Base-by-base conservation (phyloP, 2,888 invertebrate genomes). In the Parnassius orleans region DNA sequence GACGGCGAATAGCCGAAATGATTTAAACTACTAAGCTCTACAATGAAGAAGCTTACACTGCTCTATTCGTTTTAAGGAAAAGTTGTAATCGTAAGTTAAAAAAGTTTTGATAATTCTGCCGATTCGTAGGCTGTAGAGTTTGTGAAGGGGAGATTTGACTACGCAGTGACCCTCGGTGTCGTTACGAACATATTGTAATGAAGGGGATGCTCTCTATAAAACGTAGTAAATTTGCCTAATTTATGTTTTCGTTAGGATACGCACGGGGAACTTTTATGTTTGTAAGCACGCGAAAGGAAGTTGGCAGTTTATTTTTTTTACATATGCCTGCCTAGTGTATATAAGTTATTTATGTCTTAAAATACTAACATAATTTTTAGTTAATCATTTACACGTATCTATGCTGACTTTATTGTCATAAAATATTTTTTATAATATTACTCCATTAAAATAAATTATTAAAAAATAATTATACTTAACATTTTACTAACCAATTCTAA, bases 181-280 rank as follows among this genome's bases (percentile, higher is more conserved):
- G 82, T 86, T 87, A 84, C 82, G 76, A 82, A 86, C 90, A 90
- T 90, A 90, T 87, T 89, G 90, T 86, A 84, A 83, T 79, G 79
- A 86, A 87, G 91, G 87, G 90, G 90, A 90, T 88, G 84, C 79
- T 87, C 84, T 86, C 80, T 84, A 84, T 86, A 86, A 80, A 80
- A 75, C 75, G 78, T 73, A 80, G 77, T 90, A 86, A 87, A 87
- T 91, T 89, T 84, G 83, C 84, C 83, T 87, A 90, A 90, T 90
- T 91, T 90, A 90, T 89, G 89, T 86, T 88, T 87, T 86, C 80
- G 84, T 88, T 83, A 80, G 84, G 86, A 84, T 88, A 90, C 87
- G 87, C 90, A 90, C 81, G 88, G 86, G 83, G 77, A 88, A 86
- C 79, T 90, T 91, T 90, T 90, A 90, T 90, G 88, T 85, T 77